Conservation (phyloP, 2,797 vertebrate species). For the Euphonia xanthogaster region DNA sequence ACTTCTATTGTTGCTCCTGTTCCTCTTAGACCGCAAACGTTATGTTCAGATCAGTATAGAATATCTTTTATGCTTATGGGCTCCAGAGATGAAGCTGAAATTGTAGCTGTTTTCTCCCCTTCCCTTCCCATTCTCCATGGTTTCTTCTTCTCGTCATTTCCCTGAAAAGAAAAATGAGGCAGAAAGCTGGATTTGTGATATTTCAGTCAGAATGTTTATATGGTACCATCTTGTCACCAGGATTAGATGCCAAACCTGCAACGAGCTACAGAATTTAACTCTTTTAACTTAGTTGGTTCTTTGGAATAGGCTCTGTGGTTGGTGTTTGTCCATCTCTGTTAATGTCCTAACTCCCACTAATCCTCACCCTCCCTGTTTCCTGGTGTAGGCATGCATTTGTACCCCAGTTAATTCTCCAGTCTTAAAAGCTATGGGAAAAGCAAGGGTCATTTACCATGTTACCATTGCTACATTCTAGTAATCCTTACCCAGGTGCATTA, state of each 20-base stretch:
- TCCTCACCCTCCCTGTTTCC: fast-evolving
- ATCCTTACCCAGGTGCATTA: not conserved
- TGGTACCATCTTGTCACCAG: not conserved
- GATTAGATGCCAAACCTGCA: not conserved
- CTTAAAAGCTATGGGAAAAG: not conserved
- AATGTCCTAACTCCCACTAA: fast-evolving
- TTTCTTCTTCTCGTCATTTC: not conserved
- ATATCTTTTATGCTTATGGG: not conserved
- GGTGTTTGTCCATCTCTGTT: not conserved
- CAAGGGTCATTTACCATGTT: not conserved
- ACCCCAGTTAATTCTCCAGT: not conserved
- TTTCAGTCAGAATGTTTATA: not conserved
- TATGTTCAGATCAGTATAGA: not conserved
- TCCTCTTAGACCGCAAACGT: not conserved
- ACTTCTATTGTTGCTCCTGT: not conserved
- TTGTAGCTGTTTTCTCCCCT: not conserved
- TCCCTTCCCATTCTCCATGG: not conserved
- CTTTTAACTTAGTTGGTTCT: not conserved
- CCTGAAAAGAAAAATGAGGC: not conserved
- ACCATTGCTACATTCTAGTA: not conserved
- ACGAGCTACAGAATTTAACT: not conserved
- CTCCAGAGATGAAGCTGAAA: not conserved
- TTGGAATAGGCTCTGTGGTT: not conserved
- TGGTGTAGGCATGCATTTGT: not conserved
- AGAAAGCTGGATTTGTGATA: not conserved